phyloP scores from a whole-genome alignment of 1,140 invertebrate species.

The Bombus turneri region DNA sequence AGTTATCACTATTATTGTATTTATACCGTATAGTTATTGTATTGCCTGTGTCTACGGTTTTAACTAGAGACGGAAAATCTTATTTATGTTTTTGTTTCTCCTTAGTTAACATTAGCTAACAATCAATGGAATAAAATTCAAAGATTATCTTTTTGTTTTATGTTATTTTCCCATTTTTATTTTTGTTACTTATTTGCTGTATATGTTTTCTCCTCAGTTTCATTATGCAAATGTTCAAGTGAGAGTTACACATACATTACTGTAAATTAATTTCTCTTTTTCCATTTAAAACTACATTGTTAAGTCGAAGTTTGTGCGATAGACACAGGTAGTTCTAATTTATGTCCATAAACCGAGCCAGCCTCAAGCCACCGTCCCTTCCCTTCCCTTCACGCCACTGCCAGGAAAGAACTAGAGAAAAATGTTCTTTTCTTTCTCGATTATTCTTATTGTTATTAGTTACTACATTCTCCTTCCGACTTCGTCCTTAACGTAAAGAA shows the following conservation, averaged over 20 bases:
- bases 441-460: constrained; percentile 50
- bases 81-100: constrained; percentile 10
- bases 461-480: constrained; percentile 29
- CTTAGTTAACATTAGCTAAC: constrained; percentile 16
- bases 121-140: constrained; percentile 39
- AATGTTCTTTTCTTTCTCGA: constrained; percentile 57
- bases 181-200: neutral
- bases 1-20: constrained; percentile 68
- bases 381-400: constrained; percentile 64
- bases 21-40: constrained; percentile 67
- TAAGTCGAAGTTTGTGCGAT: constrained; percentile 12
- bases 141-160: neutral
- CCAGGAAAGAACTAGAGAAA: constrained; percentile 53
- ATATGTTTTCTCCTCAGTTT: neutral
- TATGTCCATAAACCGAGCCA: constrained; percentile 80
- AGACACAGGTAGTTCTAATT: constrained; percentile 72
- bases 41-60: constrained; percentile 66
- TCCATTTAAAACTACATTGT: neutral
- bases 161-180: constrained; percentile 14
- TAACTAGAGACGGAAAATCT: neutral
- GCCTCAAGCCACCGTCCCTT: constrained; percentile 79
- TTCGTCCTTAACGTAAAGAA: constrained; percentile 53
- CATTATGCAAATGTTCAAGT: neutral
- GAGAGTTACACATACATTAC: neutral
- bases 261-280: neutral